A percentile compares a stretch with the other conserved stretches of the same genome.
Evolutionary conservation across 2,797 vertebrate genomes (phyloP).

Genomic region (Serranus cabrilla): DNA sequence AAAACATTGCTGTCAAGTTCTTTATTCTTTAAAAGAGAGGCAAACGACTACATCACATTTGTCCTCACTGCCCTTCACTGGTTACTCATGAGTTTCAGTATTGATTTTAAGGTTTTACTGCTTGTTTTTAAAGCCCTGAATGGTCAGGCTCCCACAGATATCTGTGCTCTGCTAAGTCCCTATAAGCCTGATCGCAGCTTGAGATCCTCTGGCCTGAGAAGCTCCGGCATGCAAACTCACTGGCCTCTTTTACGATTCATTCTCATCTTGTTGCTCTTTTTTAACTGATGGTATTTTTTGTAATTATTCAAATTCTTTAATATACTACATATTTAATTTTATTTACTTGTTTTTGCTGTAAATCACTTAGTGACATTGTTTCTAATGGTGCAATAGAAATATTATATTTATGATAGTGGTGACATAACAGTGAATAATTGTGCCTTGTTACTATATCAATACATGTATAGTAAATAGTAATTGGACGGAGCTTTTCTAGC

Average conservation of each 20-base stretch:
- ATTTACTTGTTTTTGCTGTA: neutral
- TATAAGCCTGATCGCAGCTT: neutral
- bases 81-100: neutral
- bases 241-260: neutral
- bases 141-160: neutral
- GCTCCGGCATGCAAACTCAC: neutral
- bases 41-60: neutral
- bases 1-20: neutral
- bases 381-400: neutral
- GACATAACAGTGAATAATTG: neutral
- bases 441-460: neutral
- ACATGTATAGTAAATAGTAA: constrained; percentile 3
- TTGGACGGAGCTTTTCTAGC: neutral
- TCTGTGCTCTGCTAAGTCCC: neutral
- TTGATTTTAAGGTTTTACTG: neutral
- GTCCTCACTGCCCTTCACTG: neutral
- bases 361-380: neutral
- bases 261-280: neutral
- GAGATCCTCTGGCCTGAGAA: neutral
- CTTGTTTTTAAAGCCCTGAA: neutral
- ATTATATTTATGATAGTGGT: neutral
- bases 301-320: neutral
- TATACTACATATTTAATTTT: neutral
- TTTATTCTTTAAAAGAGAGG: neutral
- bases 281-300: neutral